Percentiles rank a stretch among this genome's conserved stretches.
Evolutionary conservation across 2,113 vertebrate genomes (phyloP).

Genomic region (Labeo rohita): DNA sequence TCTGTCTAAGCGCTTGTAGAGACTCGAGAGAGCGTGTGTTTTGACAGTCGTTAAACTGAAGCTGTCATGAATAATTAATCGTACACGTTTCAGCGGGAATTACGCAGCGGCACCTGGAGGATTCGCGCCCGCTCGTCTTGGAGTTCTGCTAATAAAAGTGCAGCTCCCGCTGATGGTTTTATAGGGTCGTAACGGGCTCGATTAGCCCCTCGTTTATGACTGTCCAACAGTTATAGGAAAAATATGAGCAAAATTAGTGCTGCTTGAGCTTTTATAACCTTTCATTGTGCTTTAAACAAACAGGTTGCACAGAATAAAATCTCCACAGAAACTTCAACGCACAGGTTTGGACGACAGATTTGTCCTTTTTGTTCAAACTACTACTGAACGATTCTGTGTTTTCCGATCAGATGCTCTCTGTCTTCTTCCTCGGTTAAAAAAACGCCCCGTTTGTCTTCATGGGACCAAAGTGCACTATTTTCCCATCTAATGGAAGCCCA

Average conservation of each 20-base stretch:
- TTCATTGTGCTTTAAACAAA: not conserved
- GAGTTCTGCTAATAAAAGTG: not conserved
- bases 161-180: not conserved
- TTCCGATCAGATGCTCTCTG: not conserved
- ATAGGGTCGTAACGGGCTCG: not conserved
- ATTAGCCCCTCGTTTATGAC: constrained; percentile 2
- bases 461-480: not conserved
- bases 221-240: not conserved
- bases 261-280: not conserved
- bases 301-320: not conserved
- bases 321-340: not conserved
- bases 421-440: not conserved
- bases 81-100: not conserved
- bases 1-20: not conserved
- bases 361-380: not conserved
- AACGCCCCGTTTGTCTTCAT: not conserved
- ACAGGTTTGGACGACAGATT: not conserved
- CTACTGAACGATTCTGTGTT: not conserved
- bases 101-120: not conserved
- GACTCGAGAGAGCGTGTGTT: not conserved
- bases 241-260: not conserved
- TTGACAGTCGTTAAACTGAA: constrained; percentile 9
- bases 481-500: constrained; percentile 37
- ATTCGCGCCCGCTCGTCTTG: not conserved
- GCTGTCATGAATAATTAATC: not conserved